phyloP scores from a whole-genome alignment of 1,140 invertebrate species.

The Drosophila micromelanica region DNA sequence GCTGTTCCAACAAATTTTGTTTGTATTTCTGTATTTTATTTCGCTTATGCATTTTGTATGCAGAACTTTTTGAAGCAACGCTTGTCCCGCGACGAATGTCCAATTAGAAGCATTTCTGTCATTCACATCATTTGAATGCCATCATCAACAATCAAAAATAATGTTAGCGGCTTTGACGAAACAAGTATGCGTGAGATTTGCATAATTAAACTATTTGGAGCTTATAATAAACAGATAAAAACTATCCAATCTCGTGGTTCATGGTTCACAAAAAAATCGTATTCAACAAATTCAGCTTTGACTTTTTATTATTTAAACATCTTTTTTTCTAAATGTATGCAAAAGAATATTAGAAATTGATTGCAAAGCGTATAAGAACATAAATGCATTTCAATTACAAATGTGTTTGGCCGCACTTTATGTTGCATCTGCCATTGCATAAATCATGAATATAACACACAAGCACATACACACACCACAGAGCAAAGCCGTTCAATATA shows the following conservation, averaged over 20 bases:
- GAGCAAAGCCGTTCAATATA: conserved; percentile 74
- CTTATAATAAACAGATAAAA: not conserved
- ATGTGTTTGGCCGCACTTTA: conserved; percentile 24
- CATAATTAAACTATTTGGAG: conserved; percentile 27
- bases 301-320: too few relatives aligned
- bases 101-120: conserved; percentile 65
- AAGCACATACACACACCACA: conserved; percentile 15
- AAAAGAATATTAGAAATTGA: conserved; percentile 6
- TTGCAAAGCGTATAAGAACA: conserved; percentile 48
- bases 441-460: conserved; percentile 57
- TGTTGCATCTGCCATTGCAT: conserved; percentile 47
- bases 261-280: too few relatives aligned
- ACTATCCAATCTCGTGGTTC: too few relatives aligned
- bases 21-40: conserved; percentile 30
- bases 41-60: conserved; percentile 42
- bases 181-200: conserved; percentile 16
- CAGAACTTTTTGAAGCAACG: conserved; percentile 11
- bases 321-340: not conserved
- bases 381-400: conserved; percentile 80
- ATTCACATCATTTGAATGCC: conserved; percentile 31
- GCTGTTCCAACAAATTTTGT: conserved; percentile 49
- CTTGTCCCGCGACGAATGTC: conserved; percentile 40
- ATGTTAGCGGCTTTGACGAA: conserved; percentile 13
- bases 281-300: too few relatives aligned
- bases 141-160: conserved; percentile 42